Evolutionary conservation across 2,113 vertebrate species (phyloP).

Genomic region (Scophthalmus maximus): DNA sequence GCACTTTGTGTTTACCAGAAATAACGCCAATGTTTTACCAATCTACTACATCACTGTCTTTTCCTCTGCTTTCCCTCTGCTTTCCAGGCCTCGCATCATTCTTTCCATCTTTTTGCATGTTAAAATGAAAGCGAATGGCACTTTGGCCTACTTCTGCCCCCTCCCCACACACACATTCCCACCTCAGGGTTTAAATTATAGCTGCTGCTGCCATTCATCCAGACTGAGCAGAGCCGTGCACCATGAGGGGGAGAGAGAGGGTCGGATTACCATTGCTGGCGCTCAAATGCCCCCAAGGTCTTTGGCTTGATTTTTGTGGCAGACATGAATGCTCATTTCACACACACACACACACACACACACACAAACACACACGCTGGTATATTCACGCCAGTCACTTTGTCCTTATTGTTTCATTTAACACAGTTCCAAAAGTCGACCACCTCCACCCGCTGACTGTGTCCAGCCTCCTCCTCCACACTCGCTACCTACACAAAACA

Average conservation of each 20-base stretch:
- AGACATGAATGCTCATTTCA: slow-evolving; percentile 44
- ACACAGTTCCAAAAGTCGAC: slow-evolving; percentile 13
- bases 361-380: background rate
- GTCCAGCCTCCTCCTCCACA: slow-evolving; percentile 25
- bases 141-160: slow-evolving; percentile 59
- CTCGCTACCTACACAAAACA: slow-evolving; percentile 23
- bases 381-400: background rate
- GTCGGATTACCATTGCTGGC: slow-evolving; percentile 68
- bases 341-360: slow-evolving; percentile 1
- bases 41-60: background rate
- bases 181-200: slow-evolving; percentile 59
- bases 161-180: background rate
- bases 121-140: slow-evolving; percentile 33
- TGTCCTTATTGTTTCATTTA: slow-evolving; percentile 13
- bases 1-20: background rate
- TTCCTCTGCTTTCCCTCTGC: background rate
- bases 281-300: slow-evolving; percentile 51
- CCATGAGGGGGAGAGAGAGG: slow-evolving; percentile 16
- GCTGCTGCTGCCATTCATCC: slow-evolving; percentile 76
- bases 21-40: background rate
- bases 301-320: slow-evolving; percentile 53
- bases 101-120: slow-evolving; percentile 33
- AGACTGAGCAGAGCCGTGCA: slow-evolving; percentile 39
- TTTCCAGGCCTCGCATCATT: slow-evolving; percentile 16
- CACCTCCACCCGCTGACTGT: slow-evolving; percentile 18